phyloP scores from a whole-genome alignment of 2,113 vertebrate species.

The Stegostoma tigrinum region DNA sequence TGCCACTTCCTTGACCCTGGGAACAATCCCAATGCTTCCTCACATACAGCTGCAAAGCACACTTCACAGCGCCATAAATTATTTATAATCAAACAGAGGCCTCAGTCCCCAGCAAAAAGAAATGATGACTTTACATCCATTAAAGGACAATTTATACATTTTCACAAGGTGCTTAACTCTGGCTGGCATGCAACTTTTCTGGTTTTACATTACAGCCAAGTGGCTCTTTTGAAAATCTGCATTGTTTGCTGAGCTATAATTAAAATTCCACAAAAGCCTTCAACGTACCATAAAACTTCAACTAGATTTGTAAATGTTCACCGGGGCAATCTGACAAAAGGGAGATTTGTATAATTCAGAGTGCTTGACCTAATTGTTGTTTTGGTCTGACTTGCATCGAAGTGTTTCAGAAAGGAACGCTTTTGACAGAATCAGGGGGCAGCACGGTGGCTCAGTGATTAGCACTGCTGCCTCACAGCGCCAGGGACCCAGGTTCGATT shows the following conservation, averaged over 20 bases:
- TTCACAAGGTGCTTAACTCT: slow-evolving; percentile 29
- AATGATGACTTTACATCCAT: slow-evolving; percentile 24
- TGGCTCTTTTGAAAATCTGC: slow-evolving; percentile 6
- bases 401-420: background rate
- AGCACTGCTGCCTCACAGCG: no score
- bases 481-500: no score
- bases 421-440: background rate
- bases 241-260: slow-evolving; percentile 22
- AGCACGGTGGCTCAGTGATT: no score
- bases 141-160: slow-evolving; percentile 19
- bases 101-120: slow-evolving; percentile 42
- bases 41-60: slow-evolving; percentile 43
- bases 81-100: slow-evolving; percentile 53
- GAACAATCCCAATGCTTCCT: slow-evolving; percentile 53
- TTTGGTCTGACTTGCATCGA: background rate
- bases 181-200: slow-evolving; percentile 20
- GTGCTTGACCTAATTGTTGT: slow-evolving; percentile 1
- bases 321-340: slow-evolving; percentile 17
- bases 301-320: slow-evolving; percentile 30
- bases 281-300: slow-evolving; percentile 10
- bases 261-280: slow-evolving; percentile 33
- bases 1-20: slow-evolving; percentile 55
- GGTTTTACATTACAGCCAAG: slow-evolving; percentile 29
- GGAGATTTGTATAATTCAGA: slow-evolving; percentile 14
- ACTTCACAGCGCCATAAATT: slow-evolving; percentile 60